Conservation (phyloP, 2,113 vertebrate genomes). For the Onychostruthus taczanowskii region DNA sequence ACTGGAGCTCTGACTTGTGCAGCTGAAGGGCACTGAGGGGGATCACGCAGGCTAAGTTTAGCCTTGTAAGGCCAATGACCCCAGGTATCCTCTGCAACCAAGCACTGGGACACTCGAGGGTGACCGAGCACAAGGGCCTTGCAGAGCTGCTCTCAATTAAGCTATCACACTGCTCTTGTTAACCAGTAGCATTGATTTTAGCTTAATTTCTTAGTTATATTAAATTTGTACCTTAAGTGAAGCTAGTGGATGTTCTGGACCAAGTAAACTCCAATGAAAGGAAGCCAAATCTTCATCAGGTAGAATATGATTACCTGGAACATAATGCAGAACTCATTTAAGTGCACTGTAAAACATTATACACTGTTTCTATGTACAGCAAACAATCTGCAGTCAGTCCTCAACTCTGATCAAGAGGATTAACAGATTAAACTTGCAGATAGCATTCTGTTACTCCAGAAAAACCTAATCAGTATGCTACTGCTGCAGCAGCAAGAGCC, state of each 20-base stretch:
- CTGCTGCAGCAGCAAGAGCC: neutral
- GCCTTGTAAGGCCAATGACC: neutral
- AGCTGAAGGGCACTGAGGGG: neutral
- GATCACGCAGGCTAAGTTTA: slow-evolving; percentile 7
- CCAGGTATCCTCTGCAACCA: neutral
- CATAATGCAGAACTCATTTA: slow-evolving; percentile 44
- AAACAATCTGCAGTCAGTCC: neutral
- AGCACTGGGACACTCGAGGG: neutral
- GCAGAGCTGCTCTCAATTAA: neutral
- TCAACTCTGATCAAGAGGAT: neutral
- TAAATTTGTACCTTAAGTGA: slow-evolving; percentile 87
- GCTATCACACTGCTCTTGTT: neutral
- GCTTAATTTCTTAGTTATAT: neutral
- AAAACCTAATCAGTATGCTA: neutral
- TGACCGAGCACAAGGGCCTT: neutral
- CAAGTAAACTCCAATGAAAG: slow-evolving; percentile 98
- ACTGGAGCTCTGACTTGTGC: neutral
- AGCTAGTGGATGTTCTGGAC: slow-evolving; percentile 94
- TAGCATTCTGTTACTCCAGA: neutral
- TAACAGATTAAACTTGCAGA: neutral
- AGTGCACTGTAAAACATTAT: neutral
- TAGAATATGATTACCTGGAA: slow-evolving; percentile 95
- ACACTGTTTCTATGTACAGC: neutral
- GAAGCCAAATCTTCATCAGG: slow-evolving; percentile 98
- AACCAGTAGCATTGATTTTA: neutral